Base-by-base conservation (phyloP, 2,113 vertebrate species). In the Poecilia latipinna region DNA sequence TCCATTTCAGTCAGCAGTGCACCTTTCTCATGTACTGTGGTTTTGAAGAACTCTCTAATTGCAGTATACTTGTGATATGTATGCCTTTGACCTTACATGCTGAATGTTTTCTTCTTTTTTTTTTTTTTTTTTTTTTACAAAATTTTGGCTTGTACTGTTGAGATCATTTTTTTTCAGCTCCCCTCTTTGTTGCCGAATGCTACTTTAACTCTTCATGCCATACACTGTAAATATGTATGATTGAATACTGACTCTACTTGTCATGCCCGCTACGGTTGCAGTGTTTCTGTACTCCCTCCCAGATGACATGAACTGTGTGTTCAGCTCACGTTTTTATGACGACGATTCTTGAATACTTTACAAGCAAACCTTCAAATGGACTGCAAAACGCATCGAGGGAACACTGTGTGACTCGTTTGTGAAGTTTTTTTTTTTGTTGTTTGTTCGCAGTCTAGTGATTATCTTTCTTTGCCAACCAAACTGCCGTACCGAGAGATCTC, bases 81-180 rank as follows among this genome's bases (percentile, higher is more conserved):
- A 72, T 83, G 82, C 90, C 89, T 92, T 89, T 81, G 75, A 82
- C 85, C 72, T 83, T 74, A 91, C 84, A 77, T 37, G 78, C 89
- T 86, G 90, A 92, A 92, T 90, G 91, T 89, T 78, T 70, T 32
- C 24, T 26, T 42, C 13, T 42, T 90, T 88, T 89, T 78, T 70
- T 28, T 28, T 17, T 28, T 28, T 17, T 26, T 42, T 15, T 15
- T 83, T 68, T 70, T 42, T 66, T 37, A 39, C 26, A 6, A 3
- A 24, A 77, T 69, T 79, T 83, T 19, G 74, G 84, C 84, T 80
- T 88, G 65, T 85, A 83, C 83, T 80, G 79, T 83, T 88, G 70
- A 66, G 65, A 74, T 78, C 0, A 11, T 79, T 77, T 77, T 77
- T 77, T 33, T 70, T 70, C 75, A 74, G 72, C 79, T 86, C 81